phyloP scores from a whole-genome alignment of 2,113 vertebrate genomes.

The Cyphotilapia sp. region DNA sequence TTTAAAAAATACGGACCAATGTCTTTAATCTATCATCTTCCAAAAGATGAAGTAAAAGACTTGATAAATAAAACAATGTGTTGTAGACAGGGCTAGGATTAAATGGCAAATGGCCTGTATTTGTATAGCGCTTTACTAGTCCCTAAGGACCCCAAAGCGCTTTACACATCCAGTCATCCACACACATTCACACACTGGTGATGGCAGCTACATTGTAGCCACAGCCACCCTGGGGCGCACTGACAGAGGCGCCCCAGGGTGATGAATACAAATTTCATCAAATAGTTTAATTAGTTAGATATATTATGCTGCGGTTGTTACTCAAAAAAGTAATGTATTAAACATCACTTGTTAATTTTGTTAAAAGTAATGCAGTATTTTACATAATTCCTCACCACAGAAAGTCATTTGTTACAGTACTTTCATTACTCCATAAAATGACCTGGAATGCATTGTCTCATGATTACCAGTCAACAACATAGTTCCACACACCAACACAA shows the following conservation, averaged over 20 bases:
- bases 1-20: fast-evolving
- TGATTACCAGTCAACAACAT: not conserved
- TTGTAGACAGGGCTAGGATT: not conserved
- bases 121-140: fast-evolving
- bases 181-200: not conserved
- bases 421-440: not conserved
- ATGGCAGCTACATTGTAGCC: not conserved
- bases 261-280: not conserved
- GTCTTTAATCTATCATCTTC: not conserved
- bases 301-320: not conserved
- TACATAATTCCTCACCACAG: not conserved
- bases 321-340: not conserved
- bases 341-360: not conserved
- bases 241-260: not conserved
- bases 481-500: not conserved
- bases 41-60: not conserved
- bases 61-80: not conserved
- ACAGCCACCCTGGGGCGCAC: not conserved
- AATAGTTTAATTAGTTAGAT: not conserved
- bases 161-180: not conserved
- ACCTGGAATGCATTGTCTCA: not conserved
- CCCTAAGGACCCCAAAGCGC: fast-evolving
- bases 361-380: not conserved
- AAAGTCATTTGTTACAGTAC: not conserved
- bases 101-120: fast-evolving